Percentiles rank a stretch among this genome's conserved stretches.
phyloP scores from a whole-genome alignment of 2,113 vertebrate species.

The Benitochromis conjunctus region DNA sequence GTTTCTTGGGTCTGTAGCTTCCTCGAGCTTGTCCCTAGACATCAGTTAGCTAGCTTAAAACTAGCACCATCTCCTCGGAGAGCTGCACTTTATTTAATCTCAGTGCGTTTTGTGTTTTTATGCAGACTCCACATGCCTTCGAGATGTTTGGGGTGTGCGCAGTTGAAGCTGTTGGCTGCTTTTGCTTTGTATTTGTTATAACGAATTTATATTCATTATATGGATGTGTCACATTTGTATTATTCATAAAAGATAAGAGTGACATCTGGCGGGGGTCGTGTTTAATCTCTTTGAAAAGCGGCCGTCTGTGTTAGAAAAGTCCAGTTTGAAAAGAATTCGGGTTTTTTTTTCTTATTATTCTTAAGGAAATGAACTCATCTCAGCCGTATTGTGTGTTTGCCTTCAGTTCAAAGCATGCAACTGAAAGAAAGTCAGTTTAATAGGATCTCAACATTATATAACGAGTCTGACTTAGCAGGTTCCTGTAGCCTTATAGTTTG shows the following conservation, averaged over 20 bases:
- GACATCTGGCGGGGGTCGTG: slow-evolving; percentile 27
- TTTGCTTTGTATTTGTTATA: neutral
- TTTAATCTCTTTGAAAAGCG: neutral
- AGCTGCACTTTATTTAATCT: neutral
- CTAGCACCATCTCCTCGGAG: neutral
- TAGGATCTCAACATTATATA: neutral
- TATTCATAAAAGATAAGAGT: neutral
- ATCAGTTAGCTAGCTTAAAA: neutral
- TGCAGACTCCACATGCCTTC: neutral
- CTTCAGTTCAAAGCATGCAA: neutral
- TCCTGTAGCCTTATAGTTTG: neutral
- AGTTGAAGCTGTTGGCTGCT: neutral
- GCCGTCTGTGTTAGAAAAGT: neutral
- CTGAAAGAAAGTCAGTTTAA: neutral
- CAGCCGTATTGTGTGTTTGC: neutral
- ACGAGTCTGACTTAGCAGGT: neutral
- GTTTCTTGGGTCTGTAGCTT: neutral
- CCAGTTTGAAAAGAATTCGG: neutral
- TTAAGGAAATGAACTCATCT: neutral
- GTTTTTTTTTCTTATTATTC: neutral
- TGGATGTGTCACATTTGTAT: slow-evolving; percentile 1
- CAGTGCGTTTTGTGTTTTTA: neutral
- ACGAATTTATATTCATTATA: neutral
- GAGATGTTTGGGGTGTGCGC: neutral
- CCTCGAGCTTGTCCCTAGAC: neutral